phyloP scores from a whole-genome alignment of 2,888 invertebrate species.

The Dicranocentrus wangi region DNA sequence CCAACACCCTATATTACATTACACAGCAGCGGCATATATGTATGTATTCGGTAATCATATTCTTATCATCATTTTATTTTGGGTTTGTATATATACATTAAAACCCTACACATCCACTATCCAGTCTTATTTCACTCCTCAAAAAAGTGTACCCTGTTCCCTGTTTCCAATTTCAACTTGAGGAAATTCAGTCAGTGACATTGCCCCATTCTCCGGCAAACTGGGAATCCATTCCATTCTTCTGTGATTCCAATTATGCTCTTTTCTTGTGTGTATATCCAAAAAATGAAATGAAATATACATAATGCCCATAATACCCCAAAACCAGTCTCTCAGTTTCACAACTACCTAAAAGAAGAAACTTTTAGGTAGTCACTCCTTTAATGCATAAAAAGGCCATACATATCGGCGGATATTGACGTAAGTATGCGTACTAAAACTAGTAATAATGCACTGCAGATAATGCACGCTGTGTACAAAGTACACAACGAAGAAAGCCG shows the following conservation, averaged over 20 bases:
- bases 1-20: not conserved
- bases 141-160: not conserved
- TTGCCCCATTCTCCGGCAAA: not conserved
- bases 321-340: no score
- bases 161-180: not conserved
- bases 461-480: constrained; percentile 23
- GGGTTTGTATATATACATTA: not conserved
- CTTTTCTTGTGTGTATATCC: not conserved
- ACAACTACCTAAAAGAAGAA: no score
- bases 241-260: not conserved
- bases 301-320: no score
- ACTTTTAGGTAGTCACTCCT: no score
- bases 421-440: no score
- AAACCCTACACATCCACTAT: not conserved
- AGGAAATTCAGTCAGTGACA: not conserved
- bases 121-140: not conserved
- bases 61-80: not conserved
- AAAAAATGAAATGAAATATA: not conserved
- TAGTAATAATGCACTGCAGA: constrained; percentile 31
- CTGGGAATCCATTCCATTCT: no score
- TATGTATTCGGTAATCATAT: not conserved
- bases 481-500: constrained; percentile 23
- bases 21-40: no score
- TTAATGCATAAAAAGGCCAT: no score
- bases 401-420: no score